Evolutionary conservation across 2,113 vertebrate species (phyloP), one percentile per base, ranked within the genome.

Genomic region (Acrocephalus kingi): DNA sequence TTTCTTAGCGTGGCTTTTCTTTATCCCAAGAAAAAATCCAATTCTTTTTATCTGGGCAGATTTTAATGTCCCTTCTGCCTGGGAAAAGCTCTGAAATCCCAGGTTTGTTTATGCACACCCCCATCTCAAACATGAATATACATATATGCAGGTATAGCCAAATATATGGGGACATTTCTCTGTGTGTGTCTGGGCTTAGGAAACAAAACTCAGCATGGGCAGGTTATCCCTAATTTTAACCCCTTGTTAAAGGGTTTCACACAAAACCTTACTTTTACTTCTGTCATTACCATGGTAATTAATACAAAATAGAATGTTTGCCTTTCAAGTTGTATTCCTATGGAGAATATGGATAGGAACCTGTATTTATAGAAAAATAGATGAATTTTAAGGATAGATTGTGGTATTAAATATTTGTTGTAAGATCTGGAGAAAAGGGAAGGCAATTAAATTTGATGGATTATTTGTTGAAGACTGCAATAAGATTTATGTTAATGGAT

Each of bases 401-500:
- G 90, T 66, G 30, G 35, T 74, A 86, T 80, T 37, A 63, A 56
- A 22, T 77, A 43, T 46, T 77, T 87, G 45, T 81, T 66, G 1
- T 4, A 46, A 56, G 56, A 61, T 13, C 22, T 45, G 46, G 58
- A 61, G 84, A 59, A 72, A 68, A 90, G 17, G 43, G 51, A 54
- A 86, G 19, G 18, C 3, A 58, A 80, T 90, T 62, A 62, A 66
- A 84, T 80, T 62, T 13, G 21, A 39, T 77, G 79, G 64, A 90
- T 28, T 74, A 41, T 88, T 89, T 88, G 72, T 85, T 5, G 11
- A 92, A 77, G 75, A 46, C 35, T 77, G 82, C 71, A 83, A 1
- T 82, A 55, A 69, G 68, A 66, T 96, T 94, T 92, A 83, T 92
- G 72, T 58, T 94, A 92, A 73, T 84, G 72, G 48, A 20, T 88